Evolutionary conservation across 2,888 invertebrate genomes (phyloP), one percentile per base, ranked within the genome.

Genomic region (Polydesmus complanatus): DNA sequence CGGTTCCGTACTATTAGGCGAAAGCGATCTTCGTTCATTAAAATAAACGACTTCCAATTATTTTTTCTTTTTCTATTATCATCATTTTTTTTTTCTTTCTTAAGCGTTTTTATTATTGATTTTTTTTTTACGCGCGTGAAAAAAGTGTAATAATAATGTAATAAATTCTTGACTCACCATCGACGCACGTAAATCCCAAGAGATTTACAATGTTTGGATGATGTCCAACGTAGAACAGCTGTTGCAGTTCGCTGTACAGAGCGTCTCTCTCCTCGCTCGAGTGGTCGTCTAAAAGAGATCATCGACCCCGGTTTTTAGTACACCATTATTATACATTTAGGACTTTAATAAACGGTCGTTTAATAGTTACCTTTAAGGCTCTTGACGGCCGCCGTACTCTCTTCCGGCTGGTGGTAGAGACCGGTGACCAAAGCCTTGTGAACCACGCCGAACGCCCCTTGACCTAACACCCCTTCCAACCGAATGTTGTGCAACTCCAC

Each of bases 201-300:
- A 61, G 57, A 54, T 58, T 61, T 22, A 61, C 37, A 25, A 61
- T 58, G 22, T 61, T 61, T 22, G 61, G 61, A 22, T 61, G 61
- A 23, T 61, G 61, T 25, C 61, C 61, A 53, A 61, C 61, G 48
- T 61, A 61, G 1, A 61, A 21, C 53, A 61, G 27, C 23, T 61
- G 61, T 50, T 61, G 57, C 19, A 61, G 52, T 58, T 61, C 61
- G 19, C 48, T 58, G 21, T 53, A 47, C 18, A 61, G 47, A 37
- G 61, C 61, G 14, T 27, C 57, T n/a, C 51, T 61, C 5, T 56
- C 61, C 26, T 61, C 61, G 5, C n/a, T 14, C 2, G 50, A 27
- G 47, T 56, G 27, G 18, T 27, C 5, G 11, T 51, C 58, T 58
- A 53, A 2, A 26, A 11, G 8, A 51, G n/a, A 51, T 21, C 5